Percentiles rank a stretch among this genome's conserved stretches.
These are phyloP conservation scores for Eudasyphora cyanicolor DNA, from an alignment of 2,888 invertebrate genomes.

Conservation along the genomic window DNA sequence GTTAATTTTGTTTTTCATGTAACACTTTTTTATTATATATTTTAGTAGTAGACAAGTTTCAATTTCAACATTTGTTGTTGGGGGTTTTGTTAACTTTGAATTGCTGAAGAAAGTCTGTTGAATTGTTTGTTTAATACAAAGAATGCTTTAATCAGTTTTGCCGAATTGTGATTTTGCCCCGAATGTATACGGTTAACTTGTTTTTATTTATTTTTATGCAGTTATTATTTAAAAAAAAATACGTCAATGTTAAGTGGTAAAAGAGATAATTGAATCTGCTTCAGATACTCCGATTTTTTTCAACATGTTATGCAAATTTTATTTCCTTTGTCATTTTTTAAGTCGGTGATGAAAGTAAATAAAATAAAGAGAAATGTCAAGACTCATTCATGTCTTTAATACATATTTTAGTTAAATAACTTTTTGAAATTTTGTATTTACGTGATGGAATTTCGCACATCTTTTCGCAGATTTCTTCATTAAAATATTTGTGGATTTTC, in stretches of 20 bases:
- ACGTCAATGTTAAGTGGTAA: not conserved
- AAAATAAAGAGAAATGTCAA: too few relatives aligned
- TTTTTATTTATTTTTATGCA: not conserved
- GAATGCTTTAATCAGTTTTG: not conserved
- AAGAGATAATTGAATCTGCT: too few relatives aligned
- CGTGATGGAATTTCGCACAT: too few relatives aligned
- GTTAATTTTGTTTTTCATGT: not conserved
- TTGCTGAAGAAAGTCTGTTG: not conserved
- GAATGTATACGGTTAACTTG: not conserved
- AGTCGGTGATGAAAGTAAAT: too few relatives aligned
- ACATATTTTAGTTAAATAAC: too few relatives aligned
- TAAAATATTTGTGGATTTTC: too few relatives aligned
- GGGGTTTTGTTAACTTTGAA: not conserved
- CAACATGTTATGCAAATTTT: slow-evolving; percentile 15
- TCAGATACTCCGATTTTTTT: not conserved
- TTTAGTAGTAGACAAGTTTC: slow-evolving; percentile 9
- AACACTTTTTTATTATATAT: not conserved
- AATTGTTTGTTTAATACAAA: too few relatives aligned
- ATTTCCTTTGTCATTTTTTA: too few relatives aligned
- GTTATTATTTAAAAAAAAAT: not conserved
- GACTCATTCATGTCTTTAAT: too few relatives aligned
- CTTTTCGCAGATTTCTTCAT: too few relatives aligned
- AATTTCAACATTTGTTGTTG: slow-evolving; percentile 6
- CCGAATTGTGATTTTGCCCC: too few relatives aligned
- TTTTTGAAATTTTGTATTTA: too few relatives aligned